Evolutionary conservation across 53 echinoderm and acorn worm species (phyloP).

Genomic region (Mesocentrotus franciscanus): DNA sequence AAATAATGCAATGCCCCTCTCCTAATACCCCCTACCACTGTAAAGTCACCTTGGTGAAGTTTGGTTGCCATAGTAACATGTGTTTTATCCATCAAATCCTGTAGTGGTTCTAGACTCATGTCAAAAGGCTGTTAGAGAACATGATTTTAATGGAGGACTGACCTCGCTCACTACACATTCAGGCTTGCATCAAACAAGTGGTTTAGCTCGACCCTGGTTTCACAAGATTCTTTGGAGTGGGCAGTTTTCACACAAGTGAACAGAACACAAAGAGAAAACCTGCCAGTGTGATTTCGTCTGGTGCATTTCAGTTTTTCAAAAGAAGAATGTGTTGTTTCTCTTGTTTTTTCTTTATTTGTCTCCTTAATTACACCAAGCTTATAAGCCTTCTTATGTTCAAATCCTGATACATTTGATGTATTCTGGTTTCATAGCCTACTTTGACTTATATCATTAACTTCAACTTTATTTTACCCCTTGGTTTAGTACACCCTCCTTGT

Average conservation of each 20-base stretch:
- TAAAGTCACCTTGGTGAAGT: background rate
- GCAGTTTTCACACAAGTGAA: background rate
- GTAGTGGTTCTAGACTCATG: background rate
- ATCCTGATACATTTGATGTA: no score
- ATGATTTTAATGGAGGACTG: slow-evolving; percentile 3
- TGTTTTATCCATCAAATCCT: slow-evolving; percentile 12
- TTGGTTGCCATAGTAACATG: slow-evolving; percentile 8
- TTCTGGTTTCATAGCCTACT: no score
- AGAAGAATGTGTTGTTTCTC: background rate
- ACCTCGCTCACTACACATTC: background rate
- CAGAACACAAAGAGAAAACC: background rate
- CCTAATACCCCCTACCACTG: background rate
- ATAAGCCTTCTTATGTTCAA: no score
- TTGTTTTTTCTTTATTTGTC: background rate
- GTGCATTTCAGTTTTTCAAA: background rate
- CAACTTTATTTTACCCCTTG: background rate
- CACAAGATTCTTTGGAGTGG: background rate
- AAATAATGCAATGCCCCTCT: background rate
- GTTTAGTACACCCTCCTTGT: background rate
- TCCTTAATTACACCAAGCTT: no score
- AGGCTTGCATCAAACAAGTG: slow-evolving; percentile 7
- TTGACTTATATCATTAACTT: no score
- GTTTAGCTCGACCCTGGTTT: background rate
- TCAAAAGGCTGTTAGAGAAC: slow-evolving; percentile 13
- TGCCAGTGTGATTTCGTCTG: background rate